Evolutionary conservation across 53 echinoderm and acorn worm genomes (phyloP), one percentile per base, ranked within the genome.

Genomic region (Patiria pectinifera): DNA sequence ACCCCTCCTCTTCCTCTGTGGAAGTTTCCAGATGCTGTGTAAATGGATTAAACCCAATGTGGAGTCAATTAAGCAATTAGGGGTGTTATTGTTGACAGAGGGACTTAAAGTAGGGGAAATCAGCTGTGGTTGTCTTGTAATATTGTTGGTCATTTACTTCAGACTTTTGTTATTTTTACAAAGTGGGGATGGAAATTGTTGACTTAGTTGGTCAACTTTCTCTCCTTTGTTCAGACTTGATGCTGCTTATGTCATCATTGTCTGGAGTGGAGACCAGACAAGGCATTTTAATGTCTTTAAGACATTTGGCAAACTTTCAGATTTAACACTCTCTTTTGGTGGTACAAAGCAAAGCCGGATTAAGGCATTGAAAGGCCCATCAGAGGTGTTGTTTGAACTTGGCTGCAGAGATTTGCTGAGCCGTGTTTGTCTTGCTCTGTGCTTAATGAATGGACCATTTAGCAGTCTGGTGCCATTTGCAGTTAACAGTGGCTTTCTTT

Each of bases 41-140:
- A 49, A 48, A 26, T 48, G 23, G 86, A 47, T 49, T 19, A 53
- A 72, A 16, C 15, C 6, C 14, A 23, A 23, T 4, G 22, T 22
- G 61, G 23, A 74, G 72, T 53, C 72, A 86, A 74, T 75, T 76
- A 86, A 86, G 47, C 86, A 72, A 86, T 86, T 86, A 86, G 86
- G 86, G 86, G 86, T 74, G 86, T 74, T 48, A 75, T 86, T 86
- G 86, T 76, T 21, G 1, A 45, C 23, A 49, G 49, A 86, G 86
- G 86, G 49, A 24, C 25, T 83, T 58, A 53, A 53, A 24, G 35
- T 48, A 48, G 48, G 13, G 24, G 59, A 11, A 3, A 11, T 43
- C 24, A 83, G 26, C 13, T 83, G 59, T 25, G 61, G 83, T 60
- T 22, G 62, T 48, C 21, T 58, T 82, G 19, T 19, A 19, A 22